Evolutionary conservation across 2,888 invertebrate genomes (phyloP).

Genomic region (Blastobasis lacticolella): DNA sequence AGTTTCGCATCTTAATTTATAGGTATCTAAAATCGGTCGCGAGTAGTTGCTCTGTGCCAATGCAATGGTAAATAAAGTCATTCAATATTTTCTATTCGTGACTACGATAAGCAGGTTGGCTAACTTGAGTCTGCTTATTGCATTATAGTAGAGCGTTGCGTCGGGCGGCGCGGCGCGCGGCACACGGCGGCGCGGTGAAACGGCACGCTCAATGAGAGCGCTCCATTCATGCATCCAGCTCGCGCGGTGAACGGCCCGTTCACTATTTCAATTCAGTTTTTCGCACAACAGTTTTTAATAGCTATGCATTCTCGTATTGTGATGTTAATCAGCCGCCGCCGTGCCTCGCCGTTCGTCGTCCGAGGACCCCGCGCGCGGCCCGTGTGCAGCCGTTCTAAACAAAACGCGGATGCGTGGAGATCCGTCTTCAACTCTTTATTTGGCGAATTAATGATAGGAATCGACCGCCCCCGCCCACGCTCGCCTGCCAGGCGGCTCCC

Average conservation of each 20-base stretch:
- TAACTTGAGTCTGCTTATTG: conserved; percentile 38
- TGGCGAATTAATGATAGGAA: conserved; percentile 4
- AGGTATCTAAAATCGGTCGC: not conserved
- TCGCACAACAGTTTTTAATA: conserved; percentile 1
- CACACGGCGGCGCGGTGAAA: conserved; percentile 20
- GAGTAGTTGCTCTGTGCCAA: too few species aligned
- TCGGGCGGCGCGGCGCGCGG: conserved; percentile 5
- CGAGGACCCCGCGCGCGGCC: not conserved
- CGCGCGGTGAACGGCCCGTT: conserved; percentile 6
- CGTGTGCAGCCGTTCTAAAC: not conserved
- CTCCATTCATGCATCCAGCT: conserved; percentile 9
- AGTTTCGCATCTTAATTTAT: not conserved
- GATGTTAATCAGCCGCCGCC: conserved; percentile 1
- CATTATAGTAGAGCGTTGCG: conserved; percentile 29
- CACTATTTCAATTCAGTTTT: conserved; percentile 11
- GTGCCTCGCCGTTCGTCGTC: not conserved
- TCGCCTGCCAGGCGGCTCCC: conserved; percentile 26
- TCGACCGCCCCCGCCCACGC: conserved; percentile 5
- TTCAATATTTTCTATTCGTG: conserved; percentile 44
- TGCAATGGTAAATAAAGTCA: conserved; percentile 41
- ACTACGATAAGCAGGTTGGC: conserved; percentile 25
- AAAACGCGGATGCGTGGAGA: conserved; percentile 1
- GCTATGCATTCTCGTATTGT: conserved; percentile 1
- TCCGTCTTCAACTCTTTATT: conserved; percentile 1
- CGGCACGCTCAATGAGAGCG: conserved; percentile 4